phyloP scores from a whole-genome alignment of 2,113 vertebrate genomes.

The Ellobius talpinus region DNA sequence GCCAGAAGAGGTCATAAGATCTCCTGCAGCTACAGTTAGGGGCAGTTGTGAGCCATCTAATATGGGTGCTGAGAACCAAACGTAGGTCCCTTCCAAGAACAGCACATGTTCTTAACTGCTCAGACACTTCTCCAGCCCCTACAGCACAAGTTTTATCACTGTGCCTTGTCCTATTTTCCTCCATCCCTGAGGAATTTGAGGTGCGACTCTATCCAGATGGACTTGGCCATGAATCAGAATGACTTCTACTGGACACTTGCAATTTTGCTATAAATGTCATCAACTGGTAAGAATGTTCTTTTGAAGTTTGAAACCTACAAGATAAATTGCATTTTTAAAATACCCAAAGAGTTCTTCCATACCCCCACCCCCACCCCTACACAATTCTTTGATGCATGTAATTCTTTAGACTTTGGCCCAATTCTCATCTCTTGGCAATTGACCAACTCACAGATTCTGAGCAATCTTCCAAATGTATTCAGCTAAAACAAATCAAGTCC shows the following conservation, averaged over 20 bases:
- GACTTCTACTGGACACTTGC: not conserved
- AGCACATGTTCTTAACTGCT: not conserved
- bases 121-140: not conserved
- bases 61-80: not conserved
- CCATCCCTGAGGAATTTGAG: not conserved
- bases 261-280: slow-evolving; percentile 39
- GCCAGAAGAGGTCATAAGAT: not conserved
- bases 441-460: slow-evolving; percentile 80
- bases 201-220: not conserved
- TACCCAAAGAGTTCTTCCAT: slow-evolving; percentile 32
- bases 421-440: slow-evolving; percentile 83
- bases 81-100: not conserved
- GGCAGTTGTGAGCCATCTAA: too few species aligned
- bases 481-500: slow-evolving; percentile 88
- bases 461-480: slow-evolving; percentile 80
- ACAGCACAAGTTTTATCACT: not conserved
- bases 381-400: slow-evolving; percentile 75
- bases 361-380: too few species aligned
- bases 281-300: slow-evolving; percentile 46
- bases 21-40: too few species aligned
- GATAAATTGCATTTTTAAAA: slow-evolving; percentile 75
- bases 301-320: slow-evolving; percentile 72
- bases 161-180: not conserved
- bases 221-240: slow-evolving; percentile 32
- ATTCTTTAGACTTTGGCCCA: slow-evolving; percentile 78